A percentile compares a stretch with the other conserved stretches of the same genome.
phyloP scores from a whole-genome alignment of 2,888 invertebrate species.

The Rotaria socialis region DNA sequence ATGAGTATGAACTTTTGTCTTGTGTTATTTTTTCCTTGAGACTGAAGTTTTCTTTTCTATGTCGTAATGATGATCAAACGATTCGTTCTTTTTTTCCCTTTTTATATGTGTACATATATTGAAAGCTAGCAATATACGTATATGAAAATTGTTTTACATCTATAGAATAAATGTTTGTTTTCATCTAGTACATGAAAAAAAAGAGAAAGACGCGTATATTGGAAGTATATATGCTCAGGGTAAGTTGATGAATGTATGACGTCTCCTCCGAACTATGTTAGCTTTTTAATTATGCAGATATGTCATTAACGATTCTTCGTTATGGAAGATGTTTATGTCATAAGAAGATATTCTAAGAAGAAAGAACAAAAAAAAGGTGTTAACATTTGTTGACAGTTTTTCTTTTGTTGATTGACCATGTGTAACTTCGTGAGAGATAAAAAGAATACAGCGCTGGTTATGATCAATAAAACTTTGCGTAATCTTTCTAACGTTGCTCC shows the following conservation, averaged over 20 bases:
- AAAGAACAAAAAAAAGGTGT: neutral
- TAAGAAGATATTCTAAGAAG: neutral
- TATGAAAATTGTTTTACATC: too few relatives aligned
- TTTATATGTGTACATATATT: neutral
- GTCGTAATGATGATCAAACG: neutral
- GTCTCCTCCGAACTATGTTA: neutral
- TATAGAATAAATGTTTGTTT: neutral
- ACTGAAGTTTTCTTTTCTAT: conserved; percentile 25
- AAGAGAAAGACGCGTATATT: neutral
- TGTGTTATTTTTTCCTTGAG: conserved; percentile 6
- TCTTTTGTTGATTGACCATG: neutral
- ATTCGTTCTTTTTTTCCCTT: neutral
- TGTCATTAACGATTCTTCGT: neutral
- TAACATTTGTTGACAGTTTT: neutral
- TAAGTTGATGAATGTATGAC: neutral
- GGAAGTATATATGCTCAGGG: neutral
- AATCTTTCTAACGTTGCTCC: neutral
- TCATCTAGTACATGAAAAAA: neutral
- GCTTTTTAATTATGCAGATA: neutral
- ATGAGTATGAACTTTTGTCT: conserved; percentile 27
- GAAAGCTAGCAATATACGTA: too few relatives aligned
- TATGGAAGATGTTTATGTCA: neutral
- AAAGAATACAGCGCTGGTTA: neutral
- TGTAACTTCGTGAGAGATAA: neutral
- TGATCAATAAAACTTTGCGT: neutral